A percentile compares a stretch with the other conserved stretches of the same genome.
These are phyloP conservation scores for Monoplex corrugatus DNA, from an alignment of 2,888 invertebrate genomes.

Conservation along the genomic window DNA sequence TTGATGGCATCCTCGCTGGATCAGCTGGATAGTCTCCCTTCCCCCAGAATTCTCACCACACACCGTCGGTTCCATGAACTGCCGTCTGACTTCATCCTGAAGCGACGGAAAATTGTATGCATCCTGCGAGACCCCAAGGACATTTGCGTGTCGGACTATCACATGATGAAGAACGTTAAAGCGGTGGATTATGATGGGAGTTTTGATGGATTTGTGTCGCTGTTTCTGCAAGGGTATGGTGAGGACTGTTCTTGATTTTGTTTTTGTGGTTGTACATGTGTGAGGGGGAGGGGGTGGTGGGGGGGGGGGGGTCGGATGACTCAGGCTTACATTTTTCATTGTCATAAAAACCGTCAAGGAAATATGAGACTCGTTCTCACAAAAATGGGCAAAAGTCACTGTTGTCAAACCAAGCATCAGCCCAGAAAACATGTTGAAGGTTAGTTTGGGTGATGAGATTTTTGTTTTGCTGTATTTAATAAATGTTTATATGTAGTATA, in stretches of 20 bases:
- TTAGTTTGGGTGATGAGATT: too few relatives aligned
- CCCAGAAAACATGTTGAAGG: too few relatives aligned
- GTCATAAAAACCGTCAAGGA: too few relatives aligned
- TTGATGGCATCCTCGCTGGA: neutral
- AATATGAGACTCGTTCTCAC: too few relatives aligned
- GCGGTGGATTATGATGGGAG: neutral
- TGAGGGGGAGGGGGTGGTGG: too few relatives aligned
- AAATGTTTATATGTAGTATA: too few relatives aligned
- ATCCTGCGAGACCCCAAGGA: conserved; percentile 23
- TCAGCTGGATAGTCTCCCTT: neutral
- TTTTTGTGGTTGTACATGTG: too few relatives aligned
- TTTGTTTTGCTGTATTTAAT: too few relatives aligned
- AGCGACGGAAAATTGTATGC: conserved; percentile 19
- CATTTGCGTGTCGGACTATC: conserved; percentile 17
- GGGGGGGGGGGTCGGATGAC: too few relatives aligned
- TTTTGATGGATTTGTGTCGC: neutral
- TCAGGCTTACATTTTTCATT: too few relatives aligned
- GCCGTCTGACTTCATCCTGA: conserved; percentile 22
- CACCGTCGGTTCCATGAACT: conserved; percentile 30
- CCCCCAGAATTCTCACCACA: conserved; percentile 25
- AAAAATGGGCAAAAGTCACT: too few relatives aligned
- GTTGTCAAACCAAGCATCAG: too few relatives aligned
- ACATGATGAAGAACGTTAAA: neutral
- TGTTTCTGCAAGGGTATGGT: conserved; percentile 3
- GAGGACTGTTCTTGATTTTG: neutral